Conservation (phyloP, 2,888 invertebrate species). For the Melanotus villosus region DNA sequence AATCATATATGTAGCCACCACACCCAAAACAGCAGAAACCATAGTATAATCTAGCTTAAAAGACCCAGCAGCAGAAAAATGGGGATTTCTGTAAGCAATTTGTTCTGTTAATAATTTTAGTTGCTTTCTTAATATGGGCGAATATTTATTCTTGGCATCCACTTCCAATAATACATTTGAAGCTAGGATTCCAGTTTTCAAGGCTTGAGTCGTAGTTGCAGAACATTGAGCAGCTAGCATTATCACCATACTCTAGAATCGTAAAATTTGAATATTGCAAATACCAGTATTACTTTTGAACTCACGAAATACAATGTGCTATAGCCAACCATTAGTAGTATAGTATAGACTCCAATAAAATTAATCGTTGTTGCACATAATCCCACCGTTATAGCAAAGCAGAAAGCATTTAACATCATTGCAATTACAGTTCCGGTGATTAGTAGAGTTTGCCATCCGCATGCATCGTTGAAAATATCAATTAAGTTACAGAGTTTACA, state of each 20-base stretch:
- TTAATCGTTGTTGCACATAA: too few relatives aligned
- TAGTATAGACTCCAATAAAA: too few relatives aligned
- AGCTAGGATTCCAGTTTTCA: not conserved
- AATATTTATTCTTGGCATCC: not conserved
- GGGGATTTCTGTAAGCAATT: not conserved
- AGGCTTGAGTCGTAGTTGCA: not conserved
- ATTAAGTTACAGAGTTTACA: too few relatives aligned
- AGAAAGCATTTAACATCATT: too few relatives aligned
- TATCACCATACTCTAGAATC: not conserved
- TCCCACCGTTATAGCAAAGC: too few relatives aligned
- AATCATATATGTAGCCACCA: not conserved
- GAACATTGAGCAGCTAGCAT: not conserved
- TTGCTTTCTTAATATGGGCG: not conserved
- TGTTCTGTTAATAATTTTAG: not conserved
- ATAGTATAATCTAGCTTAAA: not conserved
- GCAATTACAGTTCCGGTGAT: too few relatives aligned
- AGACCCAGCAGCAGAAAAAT: not conserved
- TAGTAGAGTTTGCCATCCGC: too few relatives aligned
- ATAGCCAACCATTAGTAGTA: too few relatives aligned
- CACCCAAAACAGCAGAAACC: not conserved
- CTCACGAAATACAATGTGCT: too few relatives aligned
- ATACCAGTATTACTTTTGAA: too few relatives aligned
- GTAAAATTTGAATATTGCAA: too few relatives aligned
- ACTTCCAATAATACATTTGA: not conserved
- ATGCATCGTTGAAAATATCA: too few relatives aligned